Evolutionary conservation across 2,888 invertebrate genomes (phyloP), one percentile per base, ranked within the genome.

Genomic region (Leucoma salicis): DNA sequence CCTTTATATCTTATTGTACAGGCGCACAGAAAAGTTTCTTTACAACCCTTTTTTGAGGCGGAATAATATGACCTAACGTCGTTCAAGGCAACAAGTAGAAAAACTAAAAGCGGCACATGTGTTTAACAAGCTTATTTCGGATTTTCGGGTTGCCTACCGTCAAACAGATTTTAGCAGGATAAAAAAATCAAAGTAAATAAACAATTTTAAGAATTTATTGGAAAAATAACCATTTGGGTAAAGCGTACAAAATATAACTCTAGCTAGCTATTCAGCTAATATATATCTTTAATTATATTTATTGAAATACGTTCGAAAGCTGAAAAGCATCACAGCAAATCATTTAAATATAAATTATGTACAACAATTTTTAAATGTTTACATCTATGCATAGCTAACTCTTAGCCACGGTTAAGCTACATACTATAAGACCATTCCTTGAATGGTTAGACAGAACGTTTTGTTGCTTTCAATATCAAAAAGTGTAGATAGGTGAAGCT

Each of bases 201-300:
- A 70, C 73, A 67, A 67, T 46, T 25, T 46, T 44, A 66, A 71
- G 77, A 70, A 69, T 82, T 82, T 81, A 82, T 78, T 82, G 65
- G 59, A 72, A 67, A 66, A 68, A 66, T 64, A 65, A 63, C 44
- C 53, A 60, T 63, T 49, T 63, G 60, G 63, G 65, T 63, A 69
- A 70, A 73, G 78, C 74, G 63, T 70, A 63, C 40, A 70, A 68
- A 73, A 72, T 63, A 63, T 66, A 62, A 44, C 57, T 58, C 63
- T 73, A 73, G 71, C 68, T 46, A 53, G 48, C 57, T 67, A 60
- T 51, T 57, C 50, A 46, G 4, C 8, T 27, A 31, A 35, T 53
- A 53, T 45, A 41, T 37, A 39, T 29, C 28, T 36, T 33, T 47
- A 49, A 40, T 45, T 51, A 53, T 42, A 46, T 21, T 25, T 39